Evolutionary conservation across 2,888 invertebrate species (phyloP).

Genomic region (Athalia cordata): DNA sequence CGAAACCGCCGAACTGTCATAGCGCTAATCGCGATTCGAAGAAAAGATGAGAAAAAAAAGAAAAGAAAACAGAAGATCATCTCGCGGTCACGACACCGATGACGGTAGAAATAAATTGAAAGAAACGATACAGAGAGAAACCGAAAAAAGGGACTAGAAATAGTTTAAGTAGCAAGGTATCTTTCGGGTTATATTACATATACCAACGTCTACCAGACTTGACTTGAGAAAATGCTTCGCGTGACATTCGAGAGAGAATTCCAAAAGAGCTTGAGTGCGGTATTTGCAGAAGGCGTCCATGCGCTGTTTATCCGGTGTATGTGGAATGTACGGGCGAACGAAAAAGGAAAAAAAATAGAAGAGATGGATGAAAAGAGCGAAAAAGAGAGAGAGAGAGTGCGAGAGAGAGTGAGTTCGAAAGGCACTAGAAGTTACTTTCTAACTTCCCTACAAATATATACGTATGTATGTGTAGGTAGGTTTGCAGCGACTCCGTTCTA

Average conservation of each 20-base stretch:
- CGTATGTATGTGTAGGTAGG: neutral
- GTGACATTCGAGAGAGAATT: too few species aligned
- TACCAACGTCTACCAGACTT: too few species aligned
- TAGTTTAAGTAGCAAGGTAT: too few species aligned
- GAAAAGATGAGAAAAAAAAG: conserved; percentile 16
- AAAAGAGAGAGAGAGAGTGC: neutral
- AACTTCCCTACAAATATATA: conserved; percentile 30
- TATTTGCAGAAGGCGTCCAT: too few species aligned
- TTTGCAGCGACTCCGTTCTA: too few species aligned
- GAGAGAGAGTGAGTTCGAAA: conserved; percentile 25
- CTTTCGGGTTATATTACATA: too few species aligned
- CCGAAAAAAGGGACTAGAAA: neutral
- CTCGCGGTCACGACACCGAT: neutral
- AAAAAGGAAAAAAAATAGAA: conserved; percentile 4
- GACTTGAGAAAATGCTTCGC: too few species aligned
- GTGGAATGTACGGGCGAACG: neutral
- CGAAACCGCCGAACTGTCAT: neutral
- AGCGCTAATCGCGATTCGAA: conserved; percentile 37
- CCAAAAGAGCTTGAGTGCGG: too few species aligned
- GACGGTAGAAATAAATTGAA: conserved; percentile 5
- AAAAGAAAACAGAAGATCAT: neutral
- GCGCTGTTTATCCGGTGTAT: too few species aligned
- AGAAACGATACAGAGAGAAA: neutral
- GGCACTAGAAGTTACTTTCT: conserved; percentile 4
- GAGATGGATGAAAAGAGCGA: too few species aligned